A percentile compares a stretch with the other conserved stretches of the same genome.
These are phyloP conservation scores for Hydraecia micacea DNA, from an alignment of 2,888 invertebrate genomes.

Conservation along the genomic window DNA sequence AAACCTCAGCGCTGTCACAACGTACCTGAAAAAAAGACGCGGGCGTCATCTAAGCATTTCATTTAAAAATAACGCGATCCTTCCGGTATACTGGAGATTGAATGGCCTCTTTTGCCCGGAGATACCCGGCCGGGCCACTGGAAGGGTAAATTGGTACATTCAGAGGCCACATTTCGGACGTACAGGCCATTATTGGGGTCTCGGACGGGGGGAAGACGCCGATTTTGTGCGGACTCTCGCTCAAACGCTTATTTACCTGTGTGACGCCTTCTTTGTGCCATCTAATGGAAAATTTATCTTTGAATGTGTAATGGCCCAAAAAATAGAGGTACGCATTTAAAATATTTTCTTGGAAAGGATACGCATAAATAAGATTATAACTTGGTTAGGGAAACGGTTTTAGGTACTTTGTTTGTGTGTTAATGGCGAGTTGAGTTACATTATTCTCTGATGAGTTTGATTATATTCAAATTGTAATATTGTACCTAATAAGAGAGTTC, in stretches of 20 bases:
- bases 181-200: conserved; percentile 78
- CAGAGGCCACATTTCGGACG: conserved; percentile 79
- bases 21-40: conserved; percentile 58
- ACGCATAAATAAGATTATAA: conserved; percentile 19
- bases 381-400: background rate
- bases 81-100: conserved; percentile 76
- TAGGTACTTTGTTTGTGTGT: background rate
- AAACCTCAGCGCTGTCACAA: conserved; percentile 38
- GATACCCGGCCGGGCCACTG: conserved; percentile 70
- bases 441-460: background rate
- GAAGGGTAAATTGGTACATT: conserved; percentile 82
- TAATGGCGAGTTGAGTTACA: background rate
- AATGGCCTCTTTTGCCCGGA: conserved; percentile 75
- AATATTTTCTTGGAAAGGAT: conserved; percentile 30
- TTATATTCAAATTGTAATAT: background rate
- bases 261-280: conserved; percentile 57
- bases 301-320: conserved; percentile 46
- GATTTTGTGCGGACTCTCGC: conserved; percentile 71
- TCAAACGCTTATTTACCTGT: conserved; percentile 70
- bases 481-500: background rate
- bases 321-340: conserved; percentile 33
- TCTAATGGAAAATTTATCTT: conserved; percentile 58
- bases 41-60: conserved; percentile 72
- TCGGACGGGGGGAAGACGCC: conserved; percentile 73
- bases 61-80: conserved; percentile 80